A percentile compares a stretch with the other conserved stretches of the same genome.
These are phyloP conservation scores for Aviceda subcristata DNA, from an alignment of 2,113 vertebrate species.

Conservation along the genomic window DNA sequence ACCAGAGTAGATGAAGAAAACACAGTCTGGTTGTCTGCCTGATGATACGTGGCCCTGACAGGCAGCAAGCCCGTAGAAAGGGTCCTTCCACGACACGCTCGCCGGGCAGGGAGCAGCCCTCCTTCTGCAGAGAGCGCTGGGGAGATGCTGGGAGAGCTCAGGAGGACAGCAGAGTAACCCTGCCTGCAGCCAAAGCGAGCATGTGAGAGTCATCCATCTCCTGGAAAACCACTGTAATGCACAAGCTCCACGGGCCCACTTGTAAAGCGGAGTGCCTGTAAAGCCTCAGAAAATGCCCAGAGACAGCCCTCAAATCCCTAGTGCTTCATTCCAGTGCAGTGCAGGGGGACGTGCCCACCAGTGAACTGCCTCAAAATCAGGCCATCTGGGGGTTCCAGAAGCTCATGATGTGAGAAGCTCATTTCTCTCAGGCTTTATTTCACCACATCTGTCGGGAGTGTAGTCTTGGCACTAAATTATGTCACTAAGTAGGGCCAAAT, in stretches of 20 bases:
- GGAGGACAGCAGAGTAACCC: background rate
- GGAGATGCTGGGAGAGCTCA: background rate
- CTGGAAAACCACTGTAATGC: background rate
- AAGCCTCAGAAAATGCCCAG: background rate
- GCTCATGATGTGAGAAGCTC: background rate
- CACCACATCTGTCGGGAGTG: background rate
- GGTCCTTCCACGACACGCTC: background rate
- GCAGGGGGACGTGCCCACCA: background rate
- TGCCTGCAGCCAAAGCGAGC: fast-evolving
- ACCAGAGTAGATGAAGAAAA: background rate
- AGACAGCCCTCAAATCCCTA: background rate
- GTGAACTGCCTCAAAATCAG: background rate
- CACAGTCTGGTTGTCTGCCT: background rate
- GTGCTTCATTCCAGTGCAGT: background rate
- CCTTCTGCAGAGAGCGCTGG: background rate
- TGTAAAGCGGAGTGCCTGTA: background rate
- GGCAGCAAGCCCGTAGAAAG: background rate
- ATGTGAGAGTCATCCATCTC: background rate
- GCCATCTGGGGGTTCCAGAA: fast-evolving
- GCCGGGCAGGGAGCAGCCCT: background rate
- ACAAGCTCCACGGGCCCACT: background rate
- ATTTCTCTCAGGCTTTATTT: background rate
- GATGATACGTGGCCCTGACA: background rate
- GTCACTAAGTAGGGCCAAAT: background rate
- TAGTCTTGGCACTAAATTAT: background rate